Evolutionary conservation across 1,140 invertebrate species (phyloP).

Genomic region (Lucilia cuprina): DNA sequence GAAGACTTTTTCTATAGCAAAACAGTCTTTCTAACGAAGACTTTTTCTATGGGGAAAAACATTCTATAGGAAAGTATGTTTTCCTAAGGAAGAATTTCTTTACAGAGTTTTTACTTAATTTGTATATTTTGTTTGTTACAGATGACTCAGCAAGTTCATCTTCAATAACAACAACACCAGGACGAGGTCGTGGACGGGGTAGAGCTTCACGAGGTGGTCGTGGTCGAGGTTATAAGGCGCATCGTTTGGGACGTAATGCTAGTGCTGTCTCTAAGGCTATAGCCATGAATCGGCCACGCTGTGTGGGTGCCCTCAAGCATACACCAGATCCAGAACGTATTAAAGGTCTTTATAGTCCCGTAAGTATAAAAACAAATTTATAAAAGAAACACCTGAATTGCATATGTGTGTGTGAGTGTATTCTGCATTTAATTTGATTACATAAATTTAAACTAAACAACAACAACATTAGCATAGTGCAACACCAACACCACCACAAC

Average conservation of each 20-base stretch:
- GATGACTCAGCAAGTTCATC: slow-evolving; percentile 47
- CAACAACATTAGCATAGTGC: neutral
- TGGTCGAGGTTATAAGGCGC: slow-evolving; percentile 43
- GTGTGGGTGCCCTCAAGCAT: slow-evolving; percentile 57
- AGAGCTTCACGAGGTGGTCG: slow-evolving; percentile 48
- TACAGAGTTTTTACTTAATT: neutral
- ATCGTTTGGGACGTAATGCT: slow-evolving; percentile 54
- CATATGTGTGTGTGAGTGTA: no score
- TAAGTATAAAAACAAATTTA: slow-evolving; percentile 42
- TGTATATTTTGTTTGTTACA: slow-evolving; percentile 31
- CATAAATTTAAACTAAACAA: neutral
- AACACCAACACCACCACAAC: neutral
- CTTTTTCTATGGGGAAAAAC: no score
- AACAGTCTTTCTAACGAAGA: no score
- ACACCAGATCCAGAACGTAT: slow-evolving; percentile 56
- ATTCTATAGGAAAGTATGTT: no score
- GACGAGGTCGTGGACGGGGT: slow-evolving; percentile 53
- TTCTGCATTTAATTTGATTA: slow-evolving; percentile 13
- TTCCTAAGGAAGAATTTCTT: no score
- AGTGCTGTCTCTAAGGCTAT: slow-evolving; percentile 58
- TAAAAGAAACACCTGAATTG: neutral
- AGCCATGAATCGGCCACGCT: slow-evolving; percentile 53
- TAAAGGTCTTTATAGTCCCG: slow-evolving; percentile 59
- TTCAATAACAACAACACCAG: slow-evolving; percentile 38
- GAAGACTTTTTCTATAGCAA: no score